A percentile compares a stretch with the other conserved stretches of the same genome.
phyloP scores from a whole-genome alignment of 2,113 vertebrate genomes.

The Trematocara zebra region DNA sequence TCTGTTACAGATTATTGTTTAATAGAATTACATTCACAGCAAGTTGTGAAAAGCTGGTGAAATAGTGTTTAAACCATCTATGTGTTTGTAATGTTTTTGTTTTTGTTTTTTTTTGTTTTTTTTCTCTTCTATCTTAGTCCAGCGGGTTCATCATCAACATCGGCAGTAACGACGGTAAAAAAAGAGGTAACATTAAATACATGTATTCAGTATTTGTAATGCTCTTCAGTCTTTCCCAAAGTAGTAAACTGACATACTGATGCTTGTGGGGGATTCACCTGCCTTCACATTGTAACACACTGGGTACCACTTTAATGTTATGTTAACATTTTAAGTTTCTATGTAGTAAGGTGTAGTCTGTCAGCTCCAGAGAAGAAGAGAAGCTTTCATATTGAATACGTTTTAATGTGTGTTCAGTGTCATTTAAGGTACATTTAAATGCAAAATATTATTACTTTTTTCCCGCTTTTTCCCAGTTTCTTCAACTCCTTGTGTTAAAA shows the following conservation, averaged over 20 bases:
- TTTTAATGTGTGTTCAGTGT: neutral
- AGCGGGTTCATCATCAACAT: neutral
- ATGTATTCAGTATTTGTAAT: neutral
- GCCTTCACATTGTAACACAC: neutral
- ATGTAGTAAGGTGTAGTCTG: neutral
- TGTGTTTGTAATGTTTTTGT: neutral
- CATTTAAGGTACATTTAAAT: neutral
- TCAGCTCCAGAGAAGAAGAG: neutral
- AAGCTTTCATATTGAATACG: neutral
- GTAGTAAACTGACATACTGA: neutral
- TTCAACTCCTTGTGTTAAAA: neutral
- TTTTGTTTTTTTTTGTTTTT: neutral
- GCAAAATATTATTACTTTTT: fast-evolving
- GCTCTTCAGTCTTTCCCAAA: neutral
- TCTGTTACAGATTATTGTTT: neutral
- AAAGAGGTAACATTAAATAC: conserved; percentile 42
- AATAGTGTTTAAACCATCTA: neutral
- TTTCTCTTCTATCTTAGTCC: conserved; percentile 9
- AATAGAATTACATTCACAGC: neutral
- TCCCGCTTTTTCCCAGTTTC: neutral
- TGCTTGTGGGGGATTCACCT: neutral
- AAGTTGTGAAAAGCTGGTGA: neutral
- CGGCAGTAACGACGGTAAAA: conserved; percentile 11
- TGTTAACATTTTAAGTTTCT: fast-evolving
- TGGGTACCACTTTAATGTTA: neutral